These are phyloP conservation scores for Vidua macroura DNA, from an alignment of 2,113 vertebrate genomes.

Conservation along the genomic window DNA sequence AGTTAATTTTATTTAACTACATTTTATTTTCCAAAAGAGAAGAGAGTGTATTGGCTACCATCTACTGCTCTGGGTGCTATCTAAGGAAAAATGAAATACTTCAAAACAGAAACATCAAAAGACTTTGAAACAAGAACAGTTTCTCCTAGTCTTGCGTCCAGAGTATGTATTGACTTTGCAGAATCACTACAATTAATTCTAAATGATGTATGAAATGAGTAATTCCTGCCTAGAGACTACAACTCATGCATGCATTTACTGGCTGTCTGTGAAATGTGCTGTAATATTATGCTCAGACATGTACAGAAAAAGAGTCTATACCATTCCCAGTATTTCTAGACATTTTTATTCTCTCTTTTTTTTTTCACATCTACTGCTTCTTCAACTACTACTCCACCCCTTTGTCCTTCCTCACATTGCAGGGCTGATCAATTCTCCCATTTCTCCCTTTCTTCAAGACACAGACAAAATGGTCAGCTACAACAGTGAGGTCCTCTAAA, in stretches of 20 bases:
- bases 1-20: background rate
- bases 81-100: conserved; percentile 1
- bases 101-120: conserved; percentile 27
- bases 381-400: background rate
- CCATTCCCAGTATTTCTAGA: background rate
- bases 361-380: background rate
- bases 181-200: conserved; percentile 29
- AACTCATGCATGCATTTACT: background rate
- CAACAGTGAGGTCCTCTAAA: background rate
- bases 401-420: fast-evolving
- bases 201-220: conserved; percentile 35
- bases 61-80: background rate
- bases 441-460: background rate
- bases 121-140: background rate
- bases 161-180: conserved; percentile 10
- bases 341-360: background rate
- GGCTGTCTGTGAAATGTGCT: background rate
- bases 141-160: background rate
- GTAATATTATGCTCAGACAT: background rate
- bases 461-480: background rate
- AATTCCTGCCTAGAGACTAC: conserved; percentile 18
- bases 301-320: background rate
- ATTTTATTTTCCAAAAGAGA: conserved; percentile 2
- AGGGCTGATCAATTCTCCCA: background rate
- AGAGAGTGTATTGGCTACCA: background rate